A percentile compares a stretch with the other conserved stretches of the same genome.
These are phyloP conservation scores for Xiphias gladius DNA, from an alignment of 2,113 vertebrate genomes.

Conservation along the genomic window DNA sequence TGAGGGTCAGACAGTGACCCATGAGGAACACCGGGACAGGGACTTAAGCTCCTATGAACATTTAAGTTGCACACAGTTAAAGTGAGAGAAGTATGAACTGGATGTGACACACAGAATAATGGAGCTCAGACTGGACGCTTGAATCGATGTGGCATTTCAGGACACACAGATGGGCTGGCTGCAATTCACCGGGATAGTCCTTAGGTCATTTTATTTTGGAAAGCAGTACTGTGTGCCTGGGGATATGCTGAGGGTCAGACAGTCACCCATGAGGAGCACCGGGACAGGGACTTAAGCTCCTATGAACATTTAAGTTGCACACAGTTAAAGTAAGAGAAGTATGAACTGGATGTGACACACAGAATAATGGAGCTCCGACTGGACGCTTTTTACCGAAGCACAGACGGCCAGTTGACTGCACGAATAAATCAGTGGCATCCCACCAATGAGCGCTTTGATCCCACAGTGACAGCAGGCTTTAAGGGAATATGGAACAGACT, in stretches of 20 bases:
- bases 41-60: constrained; percentile 12
- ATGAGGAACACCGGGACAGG: constrained; percentile 37
- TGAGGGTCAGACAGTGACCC: constrained; percentile 28
- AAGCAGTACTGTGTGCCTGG: constrained; percentile 9
- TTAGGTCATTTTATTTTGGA: constrained; percentile 51
- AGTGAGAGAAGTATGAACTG: constrained; percentile 11
- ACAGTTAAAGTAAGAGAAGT: constrained; percentile 9
- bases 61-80: background rate
- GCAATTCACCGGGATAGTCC: constrained; percentile 22
- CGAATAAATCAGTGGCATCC: constrained; percentile 44
- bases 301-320: constrained; percentile 6
- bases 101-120: background rate
- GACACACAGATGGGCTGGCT: constrained; percentile 43
- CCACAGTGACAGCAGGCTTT: constrained; percentile 6
- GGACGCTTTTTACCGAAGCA: constrained; percentile 7
- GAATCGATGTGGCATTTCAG: constrained; percentile 29
- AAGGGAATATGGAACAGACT: constrained; percentile 27
- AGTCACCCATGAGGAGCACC: constrained; percentile 38
- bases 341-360: constrained; percentile 3
- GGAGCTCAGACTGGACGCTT: background rate
- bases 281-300: constrained; percentile 24
- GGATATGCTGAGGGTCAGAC: constrained; percentile 15
- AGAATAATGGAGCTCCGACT: background rate
- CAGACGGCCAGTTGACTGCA: background rate
- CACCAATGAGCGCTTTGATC: constrained; percentile 41